These are phyloP conservation scores for Hystrix brachyura DNA, from an alignment of 2,113 vertebrate species.

Conservation along the genomic window DNA sequence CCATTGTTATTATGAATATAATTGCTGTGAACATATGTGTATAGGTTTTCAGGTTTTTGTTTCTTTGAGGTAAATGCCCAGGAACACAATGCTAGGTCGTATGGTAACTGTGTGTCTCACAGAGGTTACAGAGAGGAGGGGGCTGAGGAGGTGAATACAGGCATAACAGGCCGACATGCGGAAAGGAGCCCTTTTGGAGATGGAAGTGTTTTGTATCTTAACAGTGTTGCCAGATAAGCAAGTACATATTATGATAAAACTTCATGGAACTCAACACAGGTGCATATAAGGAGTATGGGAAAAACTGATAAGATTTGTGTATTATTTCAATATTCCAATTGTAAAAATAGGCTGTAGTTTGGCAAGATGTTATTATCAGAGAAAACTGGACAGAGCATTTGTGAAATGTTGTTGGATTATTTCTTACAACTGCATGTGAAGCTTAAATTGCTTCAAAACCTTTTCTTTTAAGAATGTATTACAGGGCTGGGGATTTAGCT, in stretches of 20 bases:
- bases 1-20: background rate
- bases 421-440: background rate
- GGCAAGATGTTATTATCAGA: background rate
- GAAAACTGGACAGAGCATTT: background rate
- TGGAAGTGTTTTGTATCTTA: background rate
- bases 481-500: background rate
- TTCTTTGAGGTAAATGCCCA: background rate
- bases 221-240: background rate
- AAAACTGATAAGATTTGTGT: background rate
- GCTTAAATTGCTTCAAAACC: background rate
- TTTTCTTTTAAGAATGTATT: background rate
- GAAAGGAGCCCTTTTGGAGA: background rate
- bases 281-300: background rate
- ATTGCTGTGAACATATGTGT: background rate
- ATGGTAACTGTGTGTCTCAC: background rate
- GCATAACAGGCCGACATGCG: background rate
- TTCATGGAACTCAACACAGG: background rate
- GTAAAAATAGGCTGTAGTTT: background rate
- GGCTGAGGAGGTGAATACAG: background rate
- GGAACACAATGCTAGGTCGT: background rate
- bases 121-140: background rate
- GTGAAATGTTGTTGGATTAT: background rate
- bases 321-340: background rate
- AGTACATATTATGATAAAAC: background rate
- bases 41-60: background rate